Base-by-base conservation (phyloP, 2,888 invertebrate species). In the Anthrax anthrax region DNA sequence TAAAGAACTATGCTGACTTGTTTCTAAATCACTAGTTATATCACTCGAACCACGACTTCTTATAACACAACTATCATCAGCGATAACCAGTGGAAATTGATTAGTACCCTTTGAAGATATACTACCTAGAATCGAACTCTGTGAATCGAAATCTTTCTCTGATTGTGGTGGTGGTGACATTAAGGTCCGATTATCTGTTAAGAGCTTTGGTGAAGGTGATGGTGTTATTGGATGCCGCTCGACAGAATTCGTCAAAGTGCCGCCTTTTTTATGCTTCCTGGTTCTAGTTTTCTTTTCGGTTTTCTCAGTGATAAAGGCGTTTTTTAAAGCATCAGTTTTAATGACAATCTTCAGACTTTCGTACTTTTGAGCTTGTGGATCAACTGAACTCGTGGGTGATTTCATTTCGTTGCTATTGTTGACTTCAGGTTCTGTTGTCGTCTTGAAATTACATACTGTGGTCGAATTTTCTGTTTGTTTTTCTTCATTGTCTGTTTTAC, bases 161-260 rank as follows among this genome's bases (percentile, higher is more conserved):
- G 66, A 64, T 18, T 76, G 72, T 38, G 76, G 74, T 42, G 75
- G 72, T 0, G 66, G 65, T 36, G 65, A 65, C 39, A 64, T 59
- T 43, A 73, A 61, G 32, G 73, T 72, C 56, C 70, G 70, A 44
- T 64, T 65, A 58, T 72, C 72, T 44, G 70, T 66, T 16, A 70
- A 72, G 47, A 72, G 71, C 44, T 69, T 60, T 37, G 77, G 77
- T 17, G 77, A 77, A 43, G 67, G 64, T 18, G 63, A 65, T 52
- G 67, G 66, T 44, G 66, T 64, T n/a, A n/a, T n/a, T n/a, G n/a
- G n/a, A 49, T 65, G 65, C 6, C 57, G 55, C 17, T 54, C 44
- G 8, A 23, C 23, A 17, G 40, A 40, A 37, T 39, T 42, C 44
- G 61, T 63, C 6, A 58, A 10, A 39, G 48, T 49, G 50, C 65